A percentile compares a stretch with the other conserved stretches of the same genome.
Evolutionary conservation across 2,113 vertebrate species (phyloP).

Genomic region (Fregata magnificens): DNA sequence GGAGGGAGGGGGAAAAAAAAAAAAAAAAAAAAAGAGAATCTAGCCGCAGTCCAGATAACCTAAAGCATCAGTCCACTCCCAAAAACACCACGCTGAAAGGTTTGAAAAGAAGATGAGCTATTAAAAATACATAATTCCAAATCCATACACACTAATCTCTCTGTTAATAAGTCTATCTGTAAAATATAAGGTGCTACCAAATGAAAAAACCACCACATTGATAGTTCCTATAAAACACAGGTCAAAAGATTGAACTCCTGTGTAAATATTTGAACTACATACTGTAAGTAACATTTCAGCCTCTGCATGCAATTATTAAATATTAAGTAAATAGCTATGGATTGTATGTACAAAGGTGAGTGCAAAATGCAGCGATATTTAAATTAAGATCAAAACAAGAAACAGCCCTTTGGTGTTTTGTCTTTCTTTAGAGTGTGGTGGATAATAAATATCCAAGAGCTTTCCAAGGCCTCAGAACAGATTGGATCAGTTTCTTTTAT

Average conservation of each 20-base stretch:
- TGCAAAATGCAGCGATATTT: constrained; percentile 53
- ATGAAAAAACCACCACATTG: not conserved
- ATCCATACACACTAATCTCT: not conserved
- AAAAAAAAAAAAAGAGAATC: not conserved
- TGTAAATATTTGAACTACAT: constrained; percentile 66
- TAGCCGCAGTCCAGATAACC: not conserved
- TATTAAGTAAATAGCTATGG: constrained; percentile 66
- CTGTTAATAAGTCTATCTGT: not conserved
- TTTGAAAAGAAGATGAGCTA: not conserved
- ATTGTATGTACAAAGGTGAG: constrained; percentile 63
- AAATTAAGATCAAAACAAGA: constrained; percentile 57
- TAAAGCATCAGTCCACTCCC: not conserved
- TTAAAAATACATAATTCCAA: not conserved
- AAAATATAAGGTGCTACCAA: constrained; percentile 29
- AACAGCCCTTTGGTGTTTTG: not conserved
- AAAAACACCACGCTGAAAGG: not conserved
- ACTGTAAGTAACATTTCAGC: constrained; percentile 58
- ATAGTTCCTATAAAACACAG: constrained; percentile 45
- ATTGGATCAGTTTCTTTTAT: constrained; percentile 55
- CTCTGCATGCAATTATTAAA: constrained; percentile 48
- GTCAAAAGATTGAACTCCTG: constrained; percentile 30
- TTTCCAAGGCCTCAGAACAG: constrained; percentile 19
- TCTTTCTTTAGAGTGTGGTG: not conserved
- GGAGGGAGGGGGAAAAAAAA: too few relatives aligned
- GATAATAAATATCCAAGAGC: constrained; percentile 33